Percentiles rank a stretch among this genome's conserved stretches.
Evolutionary conservation across 2,888 invertebrate genomes (phyloP).

Genomic region (Philhelius pedissequus): DNA sequence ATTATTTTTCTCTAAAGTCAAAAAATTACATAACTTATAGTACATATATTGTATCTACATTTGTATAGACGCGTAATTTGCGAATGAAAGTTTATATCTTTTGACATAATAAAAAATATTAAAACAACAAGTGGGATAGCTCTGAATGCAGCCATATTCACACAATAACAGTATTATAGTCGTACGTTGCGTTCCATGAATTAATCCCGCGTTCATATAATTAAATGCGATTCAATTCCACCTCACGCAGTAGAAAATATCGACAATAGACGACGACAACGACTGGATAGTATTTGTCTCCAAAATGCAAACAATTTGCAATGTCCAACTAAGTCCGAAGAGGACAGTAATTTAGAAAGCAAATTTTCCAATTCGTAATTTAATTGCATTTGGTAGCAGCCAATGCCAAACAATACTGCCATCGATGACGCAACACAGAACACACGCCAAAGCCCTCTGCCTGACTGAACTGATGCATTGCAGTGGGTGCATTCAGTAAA

Average conservation of each 20-base stretch:
- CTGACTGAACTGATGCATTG: background rate
- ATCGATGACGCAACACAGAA: slow-evolving; percentile 10
- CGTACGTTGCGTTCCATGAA: background rate
- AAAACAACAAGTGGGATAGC: slow-evolving; percentile 27
- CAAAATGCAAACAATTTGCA: slow-evolving; percentile 32
- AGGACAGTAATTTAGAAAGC: slow-evolving; percentile 55
- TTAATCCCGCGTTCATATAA: slow-evolving; percentile 40
- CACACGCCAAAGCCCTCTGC: background rate
- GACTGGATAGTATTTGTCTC: slow-evolving; percentile 36
- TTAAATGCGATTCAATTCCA: slow-evolving; percentile 57
- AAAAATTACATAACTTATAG: slow-evolving; percentile 1
- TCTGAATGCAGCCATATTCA: slow-evolving; percentile 6
- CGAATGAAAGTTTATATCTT: slow-evolving; percentile 30
- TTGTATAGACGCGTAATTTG: slow-evolving; percentile 15
- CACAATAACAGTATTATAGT: background rate
- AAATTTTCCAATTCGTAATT: slow-evolving; percentile 53
- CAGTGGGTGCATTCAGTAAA: slow-evolving; percentile 33
- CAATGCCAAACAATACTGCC: background rate
- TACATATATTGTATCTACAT: too few species aligned
- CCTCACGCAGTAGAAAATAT: slow-evolving; percentile 36
- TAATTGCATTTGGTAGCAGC: slow-evolving; percentile 50
- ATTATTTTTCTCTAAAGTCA: slow-evolving; percentile 6
- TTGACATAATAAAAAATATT: slow-evolving; percentile 11
- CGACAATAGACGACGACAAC: background rate
- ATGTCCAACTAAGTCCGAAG: background rate